Base-by-base conservation (phyloP, 37 sponge, comb jelly and placozoan species). In the Axinella damicornis region DNA sequence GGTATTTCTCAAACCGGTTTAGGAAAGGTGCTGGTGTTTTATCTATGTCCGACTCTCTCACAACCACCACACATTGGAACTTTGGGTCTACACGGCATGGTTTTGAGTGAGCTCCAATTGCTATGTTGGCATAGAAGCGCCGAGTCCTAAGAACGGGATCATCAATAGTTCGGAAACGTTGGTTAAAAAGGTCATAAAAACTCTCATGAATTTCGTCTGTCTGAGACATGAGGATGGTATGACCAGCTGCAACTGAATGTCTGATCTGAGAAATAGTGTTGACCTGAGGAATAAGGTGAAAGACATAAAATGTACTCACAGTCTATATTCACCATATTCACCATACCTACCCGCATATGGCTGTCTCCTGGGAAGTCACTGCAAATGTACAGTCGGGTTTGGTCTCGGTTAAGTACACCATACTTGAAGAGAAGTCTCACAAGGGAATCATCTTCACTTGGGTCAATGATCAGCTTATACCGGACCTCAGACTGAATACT, bases 111-210 rank as follows among this genome's bases (percentile, higher is more conserved):
- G 89, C 75, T 14, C 95, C 95, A 52, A 94, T 91, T 41, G 95
- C 92, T 66, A 94, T 94, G 79, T 91, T 91, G 17, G 95, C 74
- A 53, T 88, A 94, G 46, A 46, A 9, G 79, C 76, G 91, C 35
- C 85, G 57, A 0, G 66, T 32, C 27, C 91, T 86, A 46, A 12
- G 46, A 17, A 73, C n/a, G 18, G 76, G 88, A 80, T 94, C 88
- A 63, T 87, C 82, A 69, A 94, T 94, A 5, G 76, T 52, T n/a
- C 83, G 54, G 73, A 91, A 94, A 19, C 88, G 69, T 68, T 91
- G 88, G 62, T 94, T 94, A 82, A 94, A 94, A n/a, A 94, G 88
- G 58, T 94, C 95, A 82, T 95, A 95, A 77, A 95, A 91, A 77
- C 92, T 88, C 69, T 95, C 95, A 65, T 88, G 84, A 63, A 95